These are phyloP conservation scores for Alligator sinensis DNA, from an alignment of 2,113 vertebrate genomes.

Conservation along the genomic window DNA sequence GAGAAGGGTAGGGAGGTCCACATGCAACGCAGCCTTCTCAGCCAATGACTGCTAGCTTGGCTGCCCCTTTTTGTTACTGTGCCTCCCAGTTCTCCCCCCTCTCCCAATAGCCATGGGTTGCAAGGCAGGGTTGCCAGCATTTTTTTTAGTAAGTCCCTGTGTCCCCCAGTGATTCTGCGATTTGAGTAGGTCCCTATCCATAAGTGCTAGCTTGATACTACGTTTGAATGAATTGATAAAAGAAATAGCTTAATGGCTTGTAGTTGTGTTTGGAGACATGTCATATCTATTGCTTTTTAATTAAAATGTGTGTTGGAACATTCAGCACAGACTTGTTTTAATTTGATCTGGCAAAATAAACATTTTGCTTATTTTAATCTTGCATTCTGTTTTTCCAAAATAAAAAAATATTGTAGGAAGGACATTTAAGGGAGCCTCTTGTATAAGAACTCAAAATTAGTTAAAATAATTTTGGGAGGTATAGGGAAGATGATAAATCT, in stretches of 20 bases:
- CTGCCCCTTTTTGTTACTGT: too few relatives aligned
- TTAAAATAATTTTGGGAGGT: neutral
- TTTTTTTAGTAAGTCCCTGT: too few relatives aligned
- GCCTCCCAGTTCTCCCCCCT: too few relatives aligned
- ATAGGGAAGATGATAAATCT: neutral
- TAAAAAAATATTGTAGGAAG: rapidly evolving
- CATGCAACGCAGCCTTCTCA: too few relatives aligned
- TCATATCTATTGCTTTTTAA: too few relatives aligned
- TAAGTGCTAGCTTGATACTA: rapidly evolving
- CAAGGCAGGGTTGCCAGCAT: too few relatives aligned
- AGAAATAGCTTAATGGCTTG: rapidly evolving
- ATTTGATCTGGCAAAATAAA: neutral
- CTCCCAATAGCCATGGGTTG: too few relatives aligned
- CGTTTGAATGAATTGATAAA: neutral
- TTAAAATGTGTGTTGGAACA: too few relatives aligned
- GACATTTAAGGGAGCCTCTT: neutral
- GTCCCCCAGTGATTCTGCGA: too few relatives aligned
- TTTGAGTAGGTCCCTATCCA: too few relatives aligned
- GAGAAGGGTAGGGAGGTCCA: neutral
- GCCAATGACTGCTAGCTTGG: too few relatives aligned
- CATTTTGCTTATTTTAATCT: rapidly evolving
- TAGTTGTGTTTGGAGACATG: too few relatives aligned
- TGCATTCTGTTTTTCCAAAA: neutral
- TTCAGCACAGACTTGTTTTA: neutral
- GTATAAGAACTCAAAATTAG: neutral